Conservation (phyloP, 2,888 invertebrate species). For the Furcula furcula region DNA sequence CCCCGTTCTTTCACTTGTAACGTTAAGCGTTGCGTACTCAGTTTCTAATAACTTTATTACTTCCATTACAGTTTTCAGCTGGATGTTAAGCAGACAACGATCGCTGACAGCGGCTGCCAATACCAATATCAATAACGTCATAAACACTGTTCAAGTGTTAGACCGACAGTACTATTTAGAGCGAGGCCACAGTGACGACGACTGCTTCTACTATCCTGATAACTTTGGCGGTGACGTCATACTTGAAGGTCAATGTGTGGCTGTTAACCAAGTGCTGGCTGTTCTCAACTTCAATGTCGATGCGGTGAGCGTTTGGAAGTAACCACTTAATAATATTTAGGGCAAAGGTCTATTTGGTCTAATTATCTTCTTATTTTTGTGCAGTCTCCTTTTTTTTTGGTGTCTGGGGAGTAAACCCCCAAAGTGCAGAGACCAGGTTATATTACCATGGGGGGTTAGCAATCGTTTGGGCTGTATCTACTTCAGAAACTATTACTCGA, state of each 20-base stretch:
- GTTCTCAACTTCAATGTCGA: constrained; percentile 41
- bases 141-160: constrained; percentile 47
- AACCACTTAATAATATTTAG: no score
- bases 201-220: constrained; percentile 67
- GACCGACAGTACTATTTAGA: constrained; percentile 45
- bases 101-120: constrained; percentile 27
- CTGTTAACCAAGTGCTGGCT: constrained; percentile 33
- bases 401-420: no score
- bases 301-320: constrained; percentile 49
- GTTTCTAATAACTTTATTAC: no score
- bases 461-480: no score
- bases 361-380: no score
- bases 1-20: no score
- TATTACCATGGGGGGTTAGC: no score
- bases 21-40: no score
- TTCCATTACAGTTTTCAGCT: constrained; percentile 48
- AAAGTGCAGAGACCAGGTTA: no score
- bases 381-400: no score
- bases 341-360: no score
- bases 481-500: no score
- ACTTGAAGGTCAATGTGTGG: constrained; percentile 50
- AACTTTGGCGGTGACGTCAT: constrained; percentile 60
- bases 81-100: constrained; percentile 54
- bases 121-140: constrained; percentile 35
- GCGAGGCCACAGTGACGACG: constrained; percentile 45